Base-by-base conservation (phyloP, 2,113 vertebrate species). In the Smithornis capensis region DNA sequence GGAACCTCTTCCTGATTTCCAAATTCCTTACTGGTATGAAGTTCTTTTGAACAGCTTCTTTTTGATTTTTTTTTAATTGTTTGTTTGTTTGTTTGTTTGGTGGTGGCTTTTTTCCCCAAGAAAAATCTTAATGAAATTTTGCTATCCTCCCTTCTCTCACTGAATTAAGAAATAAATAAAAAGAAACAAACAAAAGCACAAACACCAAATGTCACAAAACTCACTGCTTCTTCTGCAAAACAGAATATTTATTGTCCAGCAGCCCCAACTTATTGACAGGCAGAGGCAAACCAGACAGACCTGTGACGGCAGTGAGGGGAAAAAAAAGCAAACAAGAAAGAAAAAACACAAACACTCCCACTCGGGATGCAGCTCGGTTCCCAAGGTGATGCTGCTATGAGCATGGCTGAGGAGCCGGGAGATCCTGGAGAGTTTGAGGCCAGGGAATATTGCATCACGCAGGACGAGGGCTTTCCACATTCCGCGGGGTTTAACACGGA, bases 201-300 rank as follows among this genome's bases (percentile, higher is more conserved):
- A 93, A 77, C 42, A 75, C 59, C 50, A 93, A 92, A 90, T 90
- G 90, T 95, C 92, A 85, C n/a, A 83, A 80, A 94, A 53, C 23
- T 83, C 37, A 14, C 40, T 79, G 25, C 62, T 86, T 10, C 22
- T 83, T 86, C 68, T 70, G 60, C 64, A 74, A 59, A 83, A 87
- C 29, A 63, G 64, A 80, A 70, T 81, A 81, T 83, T 90, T 78
- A 94, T 87, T 96, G 94, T 96, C 86, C 80, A 19, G 2, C 52
- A 90, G 88, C 76, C 52, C 56, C 3, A 2, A 17, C 76, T 78
- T 90, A 94, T 7, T 96, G 96, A 96, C 92, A 95, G 73, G 71
- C 92, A 77, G 95, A 96, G n/a, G 82, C 59, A 85, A 93, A 95
- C 38, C 96, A 96, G 95, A 83, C 55, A 83, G 88, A 90, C 79